These are phyloP conservation scores for Lucinisca nassula DNA, from an alignment of 2,888 invertebrate species.

Conservation along the genomic window DNA sequence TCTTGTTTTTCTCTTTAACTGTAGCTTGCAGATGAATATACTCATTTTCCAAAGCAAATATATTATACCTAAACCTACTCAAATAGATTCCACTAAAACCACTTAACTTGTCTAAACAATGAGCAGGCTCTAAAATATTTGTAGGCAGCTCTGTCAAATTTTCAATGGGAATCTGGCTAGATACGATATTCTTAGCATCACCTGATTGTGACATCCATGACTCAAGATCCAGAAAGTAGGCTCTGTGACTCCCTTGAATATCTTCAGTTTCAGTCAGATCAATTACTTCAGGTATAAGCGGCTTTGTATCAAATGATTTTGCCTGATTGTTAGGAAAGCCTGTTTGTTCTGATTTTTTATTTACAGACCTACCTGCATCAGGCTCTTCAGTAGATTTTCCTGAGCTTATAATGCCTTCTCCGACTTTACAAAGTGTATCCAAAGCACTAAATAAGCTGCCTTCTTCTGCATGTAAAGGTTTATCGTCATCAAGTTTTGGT, in stretches of 20 bases:
- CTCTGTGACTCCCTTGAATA: background rate
- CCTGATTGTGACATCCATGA: background rate
- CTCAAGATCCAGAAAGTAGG: background rate
- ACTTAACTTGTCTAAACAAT: background rate
- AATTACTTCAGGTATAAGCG: background rate
- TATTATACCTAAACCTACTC: background rate
- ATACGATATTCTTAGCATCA: background rate
- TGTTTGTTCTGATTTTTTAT: background rate
- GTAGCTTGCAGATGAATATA: background rate
- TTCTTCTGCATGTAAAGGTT: background rate
- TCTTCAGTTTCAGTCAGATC: constrained; percentile 1
- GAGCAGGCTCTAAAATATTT: background rate
- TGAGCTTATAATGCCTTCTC: background rate
- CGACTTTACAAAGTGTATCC: background rate
- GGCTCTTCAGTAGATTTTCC: background rate
- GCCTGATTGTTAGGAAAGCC: too few relatives aligned
- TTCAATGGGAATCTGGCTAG: too few relatives aligned
- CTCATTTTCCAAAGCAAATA: background rate
- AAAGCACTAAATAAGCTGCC: background rate
- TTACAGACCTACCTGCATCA: too few relatives aligned
- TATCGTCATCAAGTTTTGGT: background rate
- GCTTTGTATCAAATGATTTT: too few relatives aligned
- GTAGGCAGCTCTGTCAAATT: too few relatives aligned
- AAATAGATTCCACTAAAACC: background rate
- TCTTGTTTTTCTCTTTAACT: too few relatives aligned